phyloP scores from a whole-genome alignment of 2,797 vertebrate genomes.

The Pogonophryne albipinna region DNA sequence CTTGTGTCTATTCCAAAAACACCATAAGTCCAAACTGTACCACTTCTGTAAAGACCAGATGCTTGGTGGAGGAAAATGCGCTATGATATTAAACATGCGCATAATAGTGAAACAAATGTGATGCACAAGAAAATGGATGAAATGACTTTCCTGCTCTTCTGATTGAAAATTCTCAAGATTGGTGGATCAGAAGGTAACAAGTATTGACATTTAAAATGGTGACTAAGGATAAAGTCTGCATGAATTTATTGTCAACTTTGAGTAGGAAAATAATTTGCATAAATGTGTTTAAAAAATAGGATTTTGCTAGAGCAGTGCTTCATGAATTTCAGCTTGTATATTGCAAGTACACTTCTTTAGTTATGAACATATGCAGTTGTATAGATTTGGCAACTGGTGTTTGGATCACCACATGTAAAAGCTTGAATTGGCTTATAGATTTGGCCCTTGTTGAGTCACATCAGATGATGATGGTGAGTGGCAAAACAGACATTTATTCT shows the following conservation, averaged over 20 bases:
- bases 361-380: constrained; percentile 13
- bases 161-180: background rate
- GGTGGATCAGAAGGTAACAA: background rate
- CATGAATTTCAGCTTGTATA: constrained; percentile 9
- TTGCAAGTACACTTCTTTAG: background rate
- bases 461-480: constrained; percentile 31
- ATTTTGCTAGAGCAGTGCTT: background rate
- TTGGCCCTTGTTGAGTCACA: constrained; percentile 19
- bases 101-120: background rate
- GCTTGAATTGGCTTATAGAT: constrained; percentile 12
- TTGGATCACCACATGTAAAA: constrained; percentile 19
- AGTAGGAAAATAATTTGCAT: background rate
- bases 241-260: background rate
- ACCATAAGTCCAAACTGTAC: constrained; percentile 18
- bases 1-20: constrained; percentile 37
- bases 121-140: background rate
- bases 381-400: constrained; percentile 4
- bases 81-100: background rate
- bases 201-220: background rate
- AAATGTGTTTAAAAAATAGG: background rate
- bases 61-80: background rate
- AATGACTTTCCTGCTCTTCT: constrained; percentile 8
- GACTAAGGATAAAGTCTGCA: background rate
- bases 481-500: constrained; percentile 44
- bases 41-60: constrained; percentile 12